Base-by-base conservation (phyloP, 2,797 vertebrate genomes). In the Danio choprae region DNA sequence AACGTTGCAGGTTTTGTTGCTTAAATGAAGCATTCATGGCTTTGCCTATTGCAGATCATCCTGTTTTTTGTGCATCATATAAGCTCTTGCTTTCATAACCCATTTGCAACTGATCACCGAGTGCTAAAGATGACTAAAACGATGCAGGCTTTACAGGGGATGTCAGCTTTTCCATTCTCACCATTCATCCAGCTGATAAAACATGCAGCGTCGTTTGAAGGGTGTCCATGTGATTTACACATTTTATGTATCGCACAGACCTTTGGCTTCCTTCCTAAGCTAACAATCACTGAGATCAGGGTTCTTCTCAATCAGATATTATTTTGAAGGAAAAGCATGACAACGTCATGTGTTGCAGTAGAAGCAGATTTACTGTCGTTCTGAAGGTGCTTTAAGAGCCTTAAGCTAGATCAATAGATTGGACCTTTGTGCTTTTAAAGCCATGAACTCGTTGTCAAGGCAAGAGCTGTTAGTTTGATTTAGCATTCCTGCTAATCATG, bases 401-500 rank as follows among this genome's bases (percentile, higher is more conserved):
- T 62, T 60, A 77, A 70, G 46, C 40, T 38, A 38, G 29, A 83
- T 85, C 81, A 75, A 78, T 87, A 82, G 80, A 58, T 80, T 68
- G 74, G 75, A 81, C 44, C 16, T 79, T 15, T 63, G 65, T 79
- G 77, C 38, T 79, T 74, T 81, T 63, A 69, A 74, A 70, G 69
- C 46, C 40, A 5, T 60, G 36, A 74, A 79, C 51, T 46, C 75
- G 68, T 68, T 58, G 56, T 69, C 46, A 43, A 63, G 59, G 62
- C 74, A 62, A 73, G 70, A 81, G 74, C 63, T 78, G 79, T 64
- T 84, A 10, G 65, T 79, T 76, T 84, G 81, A 81, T 83, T 82
- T 83, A 77, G 83, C 64, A 43, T 82, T 69, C 46, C 44, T 46
- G 16, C 59, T 77, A 80, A 81, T 79, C 69, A 78, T 73, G n/a